phyloP scores from a whole-genome alignment of 2,888 invertebrate genomes.

The Nephrotoma appendiculata region DNA sequence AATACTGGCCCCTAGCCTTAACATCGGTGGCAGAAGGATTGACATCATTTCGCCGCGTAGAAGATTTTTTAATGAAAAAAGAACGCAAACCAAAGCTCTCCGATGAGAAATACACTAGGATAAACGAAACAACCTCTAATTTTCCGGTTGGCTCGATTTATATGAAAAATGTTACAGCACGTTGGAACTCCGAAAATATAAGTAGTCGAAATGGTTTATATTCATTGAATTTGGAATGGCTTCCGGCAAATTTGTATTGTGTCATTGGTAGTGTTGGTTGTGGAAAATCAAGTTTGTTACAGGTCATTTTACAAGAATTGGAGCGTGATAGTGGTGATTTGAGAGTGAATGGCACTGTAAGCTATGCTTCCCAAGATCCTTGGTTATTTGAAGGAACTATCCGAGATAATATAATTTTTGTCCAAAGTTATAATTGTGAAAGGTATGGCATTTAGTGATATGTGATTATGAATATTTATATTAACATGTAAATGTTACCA shows the following conservation, averaged over 20 bases:
- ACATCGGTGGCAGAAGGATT: conserved; percentile 45
- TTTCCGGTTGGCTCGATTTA: neutral
- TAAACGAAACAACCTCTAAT: neutral
- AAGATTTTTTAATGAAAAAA: conserved; percentile 31
- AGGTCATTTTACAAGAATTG: conserved; percentile 56
- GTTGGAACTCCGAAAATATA: conserved; percentile 4
- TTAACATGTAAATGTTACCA: neutral
- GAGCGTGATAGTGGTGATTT: conserved; percentile 35
- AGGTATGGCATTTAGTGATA: conserved; percentile 21
- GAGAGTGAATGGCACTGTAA: conserved; percentile 34
- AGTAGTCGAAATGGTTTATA: conserved; percentile 5
- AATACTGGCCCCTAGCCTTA: conserved; percentile 38
- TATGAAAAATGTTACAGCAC: conserved; percentile 6
- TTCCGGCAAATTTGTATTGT: conserved; percentile 33
- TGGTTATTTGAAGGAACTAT: conserved; percentile 47
- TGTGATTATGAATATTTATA: neutral
- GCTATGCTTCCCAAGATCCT: conserved; percentile 48
- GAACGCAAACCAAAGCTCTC: neutral
- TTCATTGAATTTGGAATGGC: conserved; percentile 9
- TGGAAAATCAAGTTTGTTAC: conserved; percentile 50
- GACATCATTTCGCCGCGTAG: conserved; percentile 45
- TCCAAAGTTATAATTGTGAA: conserved; percentile 35
- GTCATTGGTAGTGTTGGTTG: conserved; percentile 52
- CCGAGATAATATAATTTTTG: conserved; percentile 55
- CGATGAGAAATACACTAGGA: neutral